These are phyloP conservation scores for Syncerus caffer DNA, from an alignment of 2,797 vertebrate genomes.

Conservation along the genomic window DNA sequence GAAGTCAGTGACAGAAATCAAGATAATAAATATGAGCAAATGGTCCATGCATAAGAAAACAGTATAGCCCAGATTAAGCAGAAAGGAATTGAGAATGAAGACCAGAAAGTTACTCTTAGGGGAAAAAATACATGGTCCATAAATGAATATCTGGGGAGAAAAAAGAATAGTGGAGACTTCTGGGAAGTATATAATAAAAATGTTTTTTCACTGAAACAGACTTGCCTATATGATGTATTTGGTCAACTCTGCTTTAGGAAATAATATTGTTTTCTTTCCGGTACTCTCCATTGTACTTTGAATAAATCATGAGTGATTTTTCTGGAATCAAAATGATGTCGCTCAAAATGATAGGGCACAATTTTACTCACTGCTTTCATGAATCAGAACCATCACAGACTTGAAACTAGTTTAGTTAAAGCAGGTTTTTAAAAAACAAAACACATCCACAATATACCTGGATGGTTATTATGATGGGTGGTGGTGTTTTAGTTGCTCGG, in stretches of 20 bases:
- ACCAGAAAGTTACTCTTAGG: not conserved
- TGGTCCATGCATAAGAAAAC: not conserved
- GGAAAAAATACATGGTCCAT: not conserved
- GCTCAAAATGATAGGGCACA: slow-evolving; percentile 12
- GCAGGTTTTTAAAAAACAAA: not conserved
- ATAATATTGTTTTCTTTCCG: not conserved
- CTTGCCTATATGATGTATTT: not conserved
- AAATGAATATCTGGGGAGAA: not conserved
- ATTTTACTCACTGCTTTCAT: not conserved
- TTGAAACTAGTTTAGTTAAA: not conserved
- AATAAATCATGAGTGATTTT: slow-evolving; percentile 46
- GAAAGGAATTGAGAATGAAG: not conserved
- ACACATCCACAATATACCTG: not conserved
- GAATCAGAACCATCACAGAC: not conserved
- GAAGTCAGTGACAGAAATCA: not conserved
- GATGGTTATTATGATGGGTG: not conserved
- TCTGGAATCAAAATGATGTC: not conserved
- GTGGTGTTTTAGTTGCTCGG: not conserved
- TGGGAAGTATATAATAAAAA: not conserved
- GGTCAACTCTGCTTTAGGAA: not conserved
- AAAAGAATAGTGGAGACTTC: not conserved
- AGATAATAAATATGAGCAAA: not conserved
- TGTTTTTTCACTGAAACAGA: not conserved
- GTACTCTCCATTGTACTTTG: not conserved
- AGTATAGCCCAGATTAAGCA: not conserved